Evolutionary conservation across 2,888 invertebrate genomes (phyloP), one percentile per base, ranked within the genome.

Genomic region (Diaphora mendica): DNA sequence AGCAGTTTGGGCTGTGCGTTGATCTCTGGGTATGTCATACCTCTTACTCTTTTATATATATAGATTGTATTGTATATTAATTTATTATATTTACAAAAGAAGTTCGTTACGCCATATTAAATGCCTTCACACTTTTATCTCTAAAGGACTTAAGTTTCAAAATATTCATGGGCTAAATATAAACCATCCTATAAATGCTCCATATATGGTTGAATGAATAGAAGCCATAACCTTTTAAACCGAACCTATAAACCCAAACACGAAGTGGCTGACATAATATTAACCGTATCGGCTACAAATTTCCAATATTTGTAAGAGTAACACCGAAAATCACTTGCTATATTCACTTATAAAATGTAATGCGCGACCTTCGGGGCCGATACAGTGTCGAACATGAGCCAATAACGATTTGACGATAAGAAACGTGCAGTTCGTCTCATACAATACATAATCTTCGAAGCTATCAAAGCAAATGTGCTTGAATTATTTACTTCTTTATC

Each of bases 321-420:
- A 71, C 70, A 71, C 30, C 62, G 35, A 74, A 73, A 68, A 74
- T 74, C 64, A 68, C 70, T 67, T 33, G 66, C n/a, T 64, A 68
- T 17, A 39, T n/a, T 55, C 67, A 65, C 70, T 70, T 73, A 73
- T 65, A 62, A 67, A 66, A 70, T 59, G 67, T 71, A 26, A 71
- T 44, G n/a, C 26, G 62, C 65, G 68, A 68, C 70, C 74, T 68
- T 70, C 17, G 48, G 64, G 72, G 55, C 42, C 39, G 66, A 69
- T 69, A 42, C 44, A 73, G 76, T 70, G 77, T 48, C 62, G 62
- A 72, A 77, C 76, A 77, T 64, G 77, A 71, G 69, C 42, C 42
- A 72, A 74, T 79, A 75, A 75, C 59, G 81, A 65, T 73, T n/a
- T 66, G 65, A 48, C 71, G 82, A 81, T 83, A 84, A 85, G 79